Base-by-base conservation (phyloP, 2,113 vertebrate species). In the Silurus asotus region DNA sequence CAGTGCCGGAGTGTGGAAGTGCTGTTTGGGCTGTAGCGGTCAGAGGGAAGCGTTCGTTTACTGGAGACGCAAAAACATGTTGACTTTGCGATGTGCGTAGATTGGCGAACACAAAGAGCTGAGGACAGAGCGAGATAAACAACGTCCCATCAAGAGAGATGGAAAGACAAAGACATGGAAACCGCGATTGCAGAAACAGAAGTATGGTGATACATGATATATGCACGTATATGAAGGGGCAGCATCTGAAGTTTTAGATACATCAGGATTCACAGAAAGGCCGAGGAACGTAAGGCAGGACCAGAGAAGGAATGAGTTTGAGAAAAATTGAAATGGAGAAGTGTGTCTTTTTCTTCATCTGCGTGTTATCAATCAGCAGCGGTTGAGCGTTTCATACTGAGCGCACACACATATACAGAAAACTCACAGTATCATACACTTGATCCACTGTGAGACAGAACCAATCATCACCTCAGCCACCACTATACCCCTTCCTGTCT, bases 391-490 rank as follows among this genome's bases (percentile, higher is more conserved):
- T 93, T 90, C 91, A 93, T 55, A 82, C 48, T 61, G 53, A 79
- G 17, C 77, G 11, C 77, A 79, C 28, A 79, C 28, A 79, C 88
- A 87, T 79, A 84, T 11, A n/a, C 15, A 79, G 23, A 56, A 51
- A 13, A 59, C 55, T 59, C 55, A 79, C 55, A 28, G 53, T 58
- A 58, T 58, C 76, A 92, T 55, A 92, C 92, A 94, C 90, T 88
- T 82, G 92, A 94, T 93, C 92, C 89, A 80, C 90, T 90, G 89
- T 88, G n/a, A 77, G 94, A 95, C 93, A 93, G 93, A 88, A 93
- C 48, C 89, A 91, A 87, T 94, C 94, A 92, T 89, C 93, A 92
- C 92, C 89, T 91, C 86, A 80, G 89, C 91, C 91, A 89, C 91
- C 90, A 74, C 81, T 77, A 85, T 90, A 90, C 84, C 17, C 74